Base-by-base conservation (phyloP, 1,140 invertebrate species). In the Habropoda laboriosa region DNA sequence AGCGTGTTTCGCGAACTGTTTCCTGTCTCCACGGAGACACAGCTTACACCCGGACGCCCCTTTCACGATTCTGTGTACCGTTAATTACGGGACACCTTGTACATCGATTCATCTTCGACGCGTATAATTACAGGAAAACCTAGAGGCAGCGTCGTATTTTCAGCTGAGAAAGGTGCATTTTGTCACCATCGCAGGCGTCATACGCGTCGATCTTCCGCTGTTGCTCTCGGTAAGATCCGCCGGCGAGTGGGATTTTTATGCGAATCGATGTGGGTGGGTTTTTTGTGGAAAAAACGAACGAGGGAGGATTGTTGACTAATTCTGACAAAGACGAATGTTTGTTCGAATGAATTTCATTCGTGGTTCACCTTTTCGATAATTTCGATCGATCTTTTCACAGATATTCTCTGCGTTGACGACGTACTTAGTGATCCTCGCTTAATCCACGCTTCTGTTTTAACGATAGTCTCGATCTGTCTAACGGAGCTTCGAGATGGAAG, bases 351-450 rank as follows among this genome's bases (percentile, higher is more conserved):
- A n/a, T n/a, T n/a, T n/a, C 6, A 10, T 53, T 53, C 16, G 7
- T 1, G 16, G 16, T 53, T n/a, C 21, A 51, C n/a, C 57, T 58
- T 68, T 8, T 45, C 40, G n/a, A 55, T 64, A 67, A 80, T 51
- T 58, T 45, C 0, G 0, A 47, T 80, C 30, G 30, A 57, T 67
- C 18, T 16, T 42, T 77, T 87, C 42, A 38, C 81, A 89, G 87
- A 88, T 89, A 77, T 76, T 83, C 8, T 86, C 85, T 1, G 83
- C 78, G 27, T 79, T 89, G 68, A 89, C 83, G 21, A 89, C 81
- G 1, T 88, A 87, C 45, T 47, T 89, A n/a, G 85, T 87, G 21
- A 88, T 87, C 13, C 81, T 89, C 61, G 81, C 89, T 78, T 71
- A 21, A 86, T 60, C 5, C 30, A 35, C 16, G 30, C 30, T 21